phyloP scores from a whole-genome alignment of 2,888 invertebrate species.

The Rapana venosa region DNA sequence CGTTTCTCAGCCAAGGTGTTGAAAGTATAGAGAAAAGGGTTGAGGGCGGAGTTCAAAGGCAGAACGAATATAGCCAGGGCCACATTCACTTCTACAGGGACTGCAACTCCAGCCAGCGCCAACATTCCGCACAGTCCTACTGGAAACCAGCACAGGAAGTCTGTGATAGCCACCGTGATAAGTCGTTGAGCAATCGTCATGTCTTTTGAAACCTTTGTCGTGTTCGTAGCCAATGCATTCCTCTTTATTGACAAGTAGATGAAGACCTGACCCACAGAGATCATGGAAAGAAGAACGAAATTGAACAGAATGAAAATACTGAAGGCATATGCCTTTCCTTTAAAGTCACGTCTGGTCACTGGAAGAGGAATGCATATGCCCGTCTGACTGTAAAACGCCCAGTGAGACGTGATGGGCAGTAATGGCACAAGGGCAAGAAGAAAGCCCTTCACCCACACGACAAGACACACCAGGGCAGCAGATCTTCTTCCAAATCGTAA shows the following conservation, averaged over 20 bases:
- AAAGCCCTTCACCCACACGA: background rate
- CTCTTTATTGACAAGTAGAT: background rate
- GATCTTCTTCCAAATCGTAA: background rate
- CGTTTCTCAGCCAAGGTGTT: background rate
- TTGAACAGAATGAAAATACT: background rate
- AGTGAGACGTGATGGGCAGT: background rate
- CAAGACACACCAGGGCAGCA: background rate
- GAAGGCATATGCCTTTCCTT: background rate
- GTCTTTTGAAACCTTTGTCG: background rate
- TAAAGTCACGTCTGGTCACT: background rate
- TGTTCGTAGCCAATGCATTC: background rate
- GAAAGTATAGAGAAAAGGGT: background rate
- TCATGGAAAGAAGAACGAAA: background rate
- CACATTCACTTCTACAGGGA: background rate
- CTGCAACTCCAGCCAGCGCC: background rate
- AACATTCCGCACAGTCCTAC: background rate
- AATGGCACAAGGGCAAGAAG: background rate
- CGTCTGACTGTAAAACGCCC: conserved; percentile 9
- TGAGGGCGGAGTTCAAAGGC: background rate
- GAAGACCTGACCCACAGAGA: background rate
- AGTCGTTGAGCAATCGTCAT: background rate
- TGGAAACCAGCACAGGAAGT: conserved; percentile 12
- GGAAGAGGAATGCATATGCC: conserved; percentile 20
- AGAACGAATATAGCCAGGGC: background rate
- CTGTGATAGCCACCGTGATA: background rate